Evolutionary conservation across 2,113 vertebrate species (phyloP), one percentile per base, ranked within the genome.

Genomic region (Ageneiosus marmoratus): DNA sequence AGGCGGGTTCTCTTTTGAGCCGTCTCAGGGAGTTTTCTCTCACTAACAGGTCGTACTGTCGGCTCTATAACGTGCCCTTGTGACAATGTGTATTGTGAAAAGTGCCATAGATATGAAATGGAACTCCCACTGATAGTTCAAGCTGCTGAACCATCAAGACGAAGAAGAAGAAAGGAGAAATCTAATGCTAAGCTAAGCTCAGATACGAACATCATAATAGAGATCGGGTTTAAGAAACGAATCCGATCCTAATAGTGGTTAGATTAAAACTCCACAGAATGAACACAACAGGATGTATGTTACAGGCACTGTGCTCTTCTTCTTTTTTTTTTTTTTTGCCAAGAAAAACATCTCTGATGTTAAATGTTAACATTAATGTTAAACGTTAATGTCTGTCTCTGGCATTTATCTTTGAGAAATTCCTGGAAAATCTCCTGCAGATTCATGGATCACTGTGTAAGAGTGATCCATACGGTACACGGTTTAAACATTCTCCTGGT

Each of bases 391-490:
- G 27, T 18, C 77, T 62, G 46, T 78, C 85, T 41, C 22, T 32
- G 48, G 51, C 24, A n/a, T n/a, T n/a, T 62, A 27, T 37, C 62
- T 41, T 65, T 86, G 78, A 84, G 18, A 65, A 73, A 50, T 81
- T 63, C 24, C 76, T 86, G 78, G 79, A 81, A 84, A 86, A 37
- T 56, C 56, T 56, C 50, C 77, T 4, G 16, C 41, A 77, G 32
- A 58, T 72, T 65, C 65, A 74, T 22, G 48, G 37, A 77, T 65
- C 18, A 41, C 27, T 81, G 73, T 15, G 2, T 51, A 55, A 78
- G 70, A 65, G 73, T 37, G 55, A 56, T 56, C 27, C 24, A 55
- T 58, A 60, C 55, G 29, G 56, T 56, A 58, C 27, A 37, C 27
- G 48, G 50, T 29, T 55, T 4, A 74, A 72, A 29, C 72, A 6